Evolutionary conservation across 1,140 invertebrate genomes (phyloP).

Genomic region (Lineus longissimus): DNA sequence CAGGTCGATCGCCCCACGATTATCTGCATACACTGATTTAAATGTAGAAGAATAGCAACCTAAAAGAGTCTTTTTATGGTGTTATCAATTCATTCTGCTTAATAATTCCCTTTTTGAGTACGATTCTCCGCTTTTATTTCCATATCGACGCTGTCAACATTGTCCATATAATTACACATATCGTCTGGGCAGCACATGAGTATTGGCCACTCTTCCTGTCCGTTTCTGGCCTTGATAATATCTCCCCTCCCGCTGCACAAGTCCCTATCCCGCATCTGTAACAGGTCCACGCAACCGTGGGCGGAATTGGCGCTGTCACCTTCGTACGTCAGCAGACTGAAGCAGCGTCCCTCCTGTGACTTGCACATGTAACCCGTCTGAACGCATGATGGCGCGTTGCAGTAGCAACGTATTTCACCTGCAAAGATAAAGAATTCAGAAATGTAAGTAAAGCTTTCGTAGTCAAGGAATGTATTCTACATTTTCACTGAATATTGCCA

Average conservation of each 20-base stretch:
- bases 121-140: too few relatives aligned
- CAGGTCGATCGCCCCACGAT: too few relatives aligned
- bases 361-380: constrained; percentile 80
- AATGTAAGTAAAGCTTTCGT: too few relatives aligned
- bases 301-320: constrained; percentile 43
- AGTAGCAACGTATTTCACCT: constrained; percentile 72
- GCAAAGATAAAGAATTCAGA: constrained; percentile 22
- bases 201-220: constrained; percentile 46
- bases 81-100: too few relatives aligned
- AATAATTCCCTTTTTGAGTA: too few relatives aligned
- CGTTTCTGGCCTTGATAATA: constrained; percentile 55
- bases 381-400: constrained; percentile 73
- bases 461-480: too few relatives aligned
- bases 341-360: constrained; percentile 66
- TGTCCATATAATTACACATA: constrained; percentile 69
- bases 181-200: constrained; percentile 72
- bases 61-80: too few relatives aligned
- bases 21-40: too few relatives aligned
- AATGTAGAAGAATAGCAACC: too few relatives aligned
- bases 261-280: constrained; percentile 43
- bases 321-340: constrained; percentile 57
- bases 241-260: constrained; percentile 20
- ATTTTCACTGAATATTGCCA: too few relatives aligned
- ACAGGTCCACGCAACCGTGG: constrained; percentile 61
- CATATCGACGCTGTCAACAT: not conserved